Evolutionary conservation across 1,140 invertebrate species (phyloP).

Genomic region (Drosophila nasuta): DNA sequence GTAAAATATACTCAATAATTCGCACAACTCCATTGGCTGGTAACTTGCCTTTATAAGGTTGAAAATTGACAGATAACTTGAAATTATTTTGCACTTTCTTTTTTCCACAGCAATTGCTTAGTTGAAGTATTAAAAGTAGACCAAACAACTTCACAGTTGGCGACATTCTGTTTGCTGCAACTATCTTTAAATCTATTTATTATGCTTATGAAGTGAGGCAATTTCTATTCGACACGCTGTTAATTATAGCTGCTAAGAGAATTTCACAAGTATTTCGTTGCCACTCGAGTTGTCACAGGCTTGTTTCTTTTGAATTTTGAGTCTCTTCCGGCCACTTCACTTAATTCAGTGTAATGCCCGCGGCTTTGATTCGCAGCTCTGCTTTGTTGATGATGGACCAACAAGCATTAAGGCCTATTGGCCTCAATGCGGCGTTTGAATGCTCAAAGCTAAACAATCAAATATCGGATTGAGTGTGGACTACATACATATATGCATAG

Average conservation of each 20-base stretch:
- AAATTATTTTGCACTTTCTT: neutral
- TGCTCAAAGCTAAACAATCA: conserved; percentile 49
- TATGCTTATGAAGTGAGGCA: neutral
- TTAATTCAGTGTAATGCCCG: neutral
- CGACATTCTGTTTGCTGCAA: neutral
- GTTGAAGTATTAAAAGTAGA: neutral
- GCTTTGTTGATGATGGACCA: neutral
- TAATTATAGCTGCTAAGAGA: neutral
- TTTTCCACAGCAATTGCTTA: neutral
- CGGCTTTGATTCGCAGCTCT: neutral
- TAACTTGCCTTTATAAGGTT: neutral
- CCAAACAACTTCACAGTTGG: neutral
- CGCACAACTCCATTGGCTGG: conserved; percentile 39
- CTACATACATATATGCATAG: neutral
- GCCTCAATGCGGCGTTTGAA: conserved; percentile 17
- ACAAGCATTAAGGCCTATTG: neutral
- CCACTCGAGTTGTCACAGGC: neutral
- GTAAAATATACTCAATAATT: conserved; percentile 51
- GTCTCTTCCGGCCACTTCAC: conserved; percentile 1
- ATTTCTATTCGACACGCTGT: conserved; percentile 1
- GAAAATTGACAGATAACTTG: neutral
- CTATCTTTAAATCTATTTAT: neutral
- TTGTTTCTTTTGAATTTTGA: conserved; percentile 21
- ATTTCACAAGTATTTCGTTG: neutral
- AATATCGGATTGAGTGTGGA: conserved; percentile 49